Percentiles rank a stretch among this genome's conserved stretches.
Evolutionary conservation across 2,888 invertebrate species (phyloP).

Genomic region (Calameuta pallipes): DNA sequence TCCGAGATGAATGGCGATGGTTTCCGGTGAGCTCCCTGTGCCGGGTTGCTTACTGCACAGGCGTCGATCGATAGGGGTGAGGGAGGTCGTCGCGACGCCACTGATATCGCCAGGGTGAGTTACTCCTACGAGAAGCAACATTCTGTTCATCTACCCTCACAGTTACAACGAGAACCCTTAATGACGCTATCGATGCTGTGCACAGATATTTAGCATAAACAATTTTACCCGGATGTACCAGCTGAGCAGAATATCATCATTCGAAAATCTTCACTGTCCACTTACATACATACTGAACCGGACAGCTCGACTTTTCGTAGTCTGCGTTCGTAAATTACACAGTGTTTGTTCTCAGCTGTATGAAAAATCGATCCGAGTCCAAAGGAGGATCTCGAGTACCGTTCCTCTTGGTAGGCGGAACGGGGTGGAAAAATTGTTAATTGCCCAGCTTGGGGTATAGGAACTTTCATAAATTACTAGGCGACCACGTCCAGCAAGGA

Average conservation of each 20-base stretch:
- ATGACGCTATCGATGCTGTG: neutral
- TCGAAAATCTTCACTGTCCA: neutral
- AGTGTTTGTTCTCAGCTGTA: neutral
- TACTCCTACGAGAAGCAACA: neutral
- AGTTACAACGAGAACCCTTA: neutral
- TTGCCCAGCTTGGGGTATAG: neutral
- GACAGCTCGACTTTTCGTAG: neutral
- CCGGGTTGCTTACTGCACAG: conserved; percentile 51
- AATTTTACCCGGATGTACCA: neutral
- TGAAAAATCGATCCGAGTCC: neutral
- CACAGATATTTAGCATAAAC: neutral
- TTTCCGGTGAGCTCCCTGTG: conserved; percentile 34
- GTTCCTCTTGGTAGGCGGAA: neutral
- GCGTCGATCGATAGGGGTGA: conserved; percentile 56
- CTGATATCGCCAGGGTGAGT: conserved; percentile 5
- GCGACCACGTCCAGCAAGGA: neutral
- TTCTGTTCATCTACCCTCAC: neutral
- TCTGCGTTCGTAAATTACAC: neutral
- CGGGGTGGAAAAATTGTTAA: neutral
- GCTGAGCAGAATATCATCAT: neutral
- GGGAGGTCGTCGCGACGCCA: conserved; percentile 31
- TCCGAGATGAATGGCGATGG: conserved; percentile 43
- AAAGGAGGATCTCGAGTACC: neutral
- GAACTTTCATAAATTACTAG: neutral
- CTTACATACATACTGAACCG: neutral